Percentiles rank a stretch among this genome's conserved stretches.
Conservation (phyloP, 2,797 vertebrate genomes). For the Brachyalestes nurse region DNA sequence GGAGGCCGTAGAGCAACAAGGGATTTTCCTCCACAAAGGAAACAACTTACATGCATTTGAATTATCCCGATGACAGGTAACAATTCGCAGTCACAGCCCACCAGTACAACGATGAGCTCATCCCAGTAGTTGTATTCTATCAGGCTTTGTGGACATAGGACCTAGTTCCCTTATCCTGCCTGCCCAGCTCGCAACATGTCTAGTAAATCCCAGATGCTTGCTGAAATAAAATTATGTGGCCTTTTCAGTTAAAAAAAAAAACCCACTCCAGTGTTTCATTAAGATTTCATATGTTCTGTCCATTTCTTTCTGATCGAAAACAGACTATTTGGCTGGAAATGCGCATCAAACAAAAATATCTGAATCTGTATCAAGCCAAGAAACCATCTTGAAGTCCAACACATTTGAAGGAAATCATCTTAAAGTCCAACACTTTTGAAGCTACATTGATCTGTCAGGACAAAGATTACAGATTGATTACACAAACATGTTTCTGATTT, state of each 20-base stretch:
- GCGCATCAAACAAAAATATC: constrained; percentile 47
- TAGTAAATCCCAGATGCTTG: constrained; percentile 50
- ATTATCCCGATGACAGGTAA: constrained; percentile 67
- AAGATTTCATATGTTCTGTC: constrained; percentile 35
- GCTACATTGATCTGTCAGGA: background rate
- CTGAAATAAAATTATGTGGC: constrained; percentile 50
- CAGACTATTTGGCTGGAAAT: constrained; percentile 50
- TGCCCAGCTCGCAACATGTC: constrained; percentile 40
- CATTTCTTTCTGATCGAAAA: constrained; percentile 48
- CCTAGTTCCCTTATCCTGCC: constrained; percentile 57
- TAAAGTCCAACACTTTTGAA: constrained; percentile 36
- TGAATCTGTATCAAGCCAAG: constrained; percentile 34
- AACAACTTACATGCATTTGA: constrained; percentile 63
- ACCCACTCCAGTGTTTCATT: constrained; percentile 29
- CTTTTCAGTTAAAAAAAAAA: constrained; percentile 32
- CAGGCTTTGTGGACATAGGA: constrained; percentile 54
- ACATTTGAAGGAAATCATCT: constrained; percentile 26
- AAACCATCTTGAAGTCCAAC: constrained; percentile 38
- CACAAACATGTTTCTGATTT: background rate
- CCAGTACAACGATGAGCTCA: constrained; percentile 61
- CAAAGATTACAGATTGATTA: background rate
- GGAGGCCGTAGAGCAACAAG: constrained; percentile 40
- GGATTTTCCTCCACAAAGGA: constrained; percentile 52
- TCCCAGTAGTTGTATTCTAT: constrained; percentile 47
- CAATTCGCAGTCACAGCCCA: constrained; percentile 62